Evolutionary conservation across 2,888 invertebrate genomes (phyloP), one percentile per base, ranked within the genome.

Genomic region (Dysmachus trigonus): DNA sequence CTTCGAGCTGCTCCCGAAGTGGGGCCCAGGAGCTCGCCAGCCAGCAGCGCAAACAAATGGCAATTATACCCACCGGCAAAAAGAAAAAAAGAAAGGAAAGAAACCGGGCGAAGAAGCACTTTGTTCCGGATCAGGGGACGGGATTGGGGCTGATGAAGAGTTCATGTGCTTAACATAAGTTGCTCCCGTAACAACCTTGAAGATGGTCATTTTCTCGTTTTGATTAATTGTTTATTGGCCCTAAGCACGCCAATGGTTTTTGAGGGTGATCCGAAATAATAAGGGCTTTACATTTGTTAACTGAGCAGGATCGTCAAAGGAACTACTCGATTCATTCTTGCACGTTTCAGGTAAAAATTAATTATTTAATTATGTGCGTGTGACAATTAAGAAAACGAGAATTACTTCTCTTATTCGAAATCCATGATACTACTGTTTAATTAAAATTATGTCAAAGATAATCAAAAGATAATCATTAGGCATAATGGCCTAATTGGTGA

Each of bases 11-110:
- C 38, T 73, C 18, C 4, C 6, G 27, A 10, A 53, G 33, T 83
- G 73, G 62, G 41, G 73, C 35, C 71, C 18, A 18, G 62, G 72
- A 71, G 38, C 30, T 18, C 18, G 72, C 76, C 53, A 18, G 47
- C 22, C 22, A 13, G 22, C 27, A 30, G 77, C 27, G 73, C 73
- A 87, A 87, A 83, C 87, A 87, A 87, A 87, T 84, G 87, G 87
- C 86, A 86, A 87, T 87, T 87, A 87, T 84, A 83, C 87, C 86
- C 87, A 73, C 77, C 79, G 86, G 87, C 81, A 87, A 79, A n/a
- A n/a, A n/a, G n/a, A n/a, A n/a, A n/a, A n/a, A n/a, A n/a, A n/a
- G n/a, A n/a, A n/a, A n/a, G n/a, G n/a, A n/a, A 82, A 85, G 85
- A 82, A 87, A 73, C 72, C 83, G 72, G 73, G 8, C 72, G 76